Evolutionary conservation across 2,113 vertebrate species (phyloP).

Genomic region (Silurus asotus): DNA sequence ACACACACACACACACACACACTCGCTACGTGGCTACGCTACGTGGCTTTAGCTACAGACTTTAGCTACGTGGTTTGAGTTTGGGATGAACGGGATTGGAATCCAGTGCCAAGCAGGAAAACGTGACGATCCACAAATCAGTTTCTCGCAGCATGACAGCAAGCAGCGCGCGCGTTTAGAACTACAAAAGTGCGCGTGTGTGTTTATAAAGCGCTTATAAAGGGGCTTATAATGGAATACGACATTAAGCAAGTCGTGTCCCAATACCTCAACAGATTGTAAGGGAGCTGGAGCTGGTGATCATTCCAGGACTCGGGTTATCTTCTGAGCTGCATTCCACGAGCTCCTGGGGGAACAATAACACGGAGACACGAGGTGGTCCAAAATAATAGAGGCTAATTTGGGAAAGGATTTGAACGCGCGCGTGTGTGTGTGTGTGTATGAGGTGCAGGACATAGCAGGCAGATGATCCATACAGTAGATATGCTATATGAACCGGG

Average conservation of each 20-base stretch:
- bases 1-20: conserved; percentile 31
- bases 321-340: not conserved
- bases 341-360: not conserved
- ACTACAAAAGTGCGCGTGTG: not conserved
- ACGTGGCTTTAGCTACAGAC: too few relatives aligned
- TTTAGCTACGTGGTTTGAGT: conserved; percentile 23
- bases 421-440: too few relatives aligned
- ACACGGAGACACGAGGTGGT: not conserved
- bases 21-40: too few relatives aligned
- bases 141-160: not conserved
- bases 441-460: not conserved
- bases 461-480: not conserved
- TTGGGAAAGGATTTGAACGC: too few relatives aligned
- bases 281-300: not conserved
- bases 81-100: not conserved
- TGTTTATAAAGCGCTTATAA: too few relatives aligned
- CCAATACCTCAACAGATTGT: not conserved
- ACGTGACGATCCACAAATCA: not conserved
- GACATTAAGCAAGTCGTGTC: not conserved
- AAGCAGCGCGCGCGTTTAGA: not conserved
- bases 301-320: not conserved
- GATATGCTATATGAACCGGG: not conserved
- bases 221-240: too few relatives aligned
- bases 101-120: not conserved
- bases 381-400: not conserved